A percentile compares a stretch with the other conserved stretches of the same genome.
phyloP scores from a whole-genome alignment of 2,113 vertebrate genomes.

The Lagopus muta region DNA sequence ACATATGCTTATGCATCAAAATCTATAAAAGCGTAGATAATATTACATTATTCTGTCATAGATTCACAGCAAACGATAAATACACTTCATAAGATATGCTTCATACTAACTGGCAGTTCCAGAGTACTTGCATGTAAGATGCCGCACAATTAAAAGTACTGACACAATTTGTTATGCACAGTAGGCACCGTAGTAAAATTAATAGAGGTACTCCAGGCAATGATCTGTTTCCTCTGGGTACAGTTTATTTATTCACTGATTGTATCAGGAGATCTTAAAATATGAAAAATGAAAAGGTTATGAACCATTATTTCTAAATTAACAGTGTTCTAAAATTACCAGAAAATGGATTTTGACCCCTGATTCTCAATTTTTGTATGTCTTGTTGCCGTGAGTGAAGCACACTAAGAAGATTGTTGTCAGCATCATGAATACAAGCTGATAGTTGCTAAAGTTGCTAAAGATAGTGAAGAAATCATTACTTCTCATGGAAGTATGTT shows the following conservation, averaged over 20 bases:
- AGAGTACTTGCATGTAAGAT: constrained; percentile 65
- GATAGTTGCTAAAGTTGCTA: neutral
- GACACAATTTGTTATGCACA: constrained; percentile 66
- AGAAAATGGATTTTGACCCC: constrained; percentile 7
- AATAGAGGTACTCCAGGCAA: constrained; percentile 79
- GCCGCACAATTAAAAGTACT: constrained; percentile 75
- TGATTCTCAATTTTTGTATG: neutral
- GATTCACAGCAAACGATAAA: constrained; percentile 54
- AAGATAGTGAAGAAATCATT: neutral
- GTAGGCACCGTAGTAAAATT: constrained; percentile 78
- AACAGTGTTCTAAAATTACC: constrained; percentile 30
- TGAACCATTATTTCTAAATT: constrained; percentile 62
- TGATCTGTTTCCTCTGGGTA: constrained; percentile 75
- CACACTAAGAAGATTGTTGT: neutral
- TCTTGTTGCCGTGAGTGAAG: neutral
- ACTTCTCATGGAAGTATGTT: neutral
- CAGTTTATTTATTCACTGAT: constrained; percentile 73
- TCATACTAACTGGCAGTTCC: constrained; percentile 70
- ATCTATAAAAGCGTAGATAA: constrained; percentile 1
- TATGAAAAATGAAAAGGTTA: constrained; percentile 70
- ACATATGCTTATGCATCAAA: constrained; percentile 26
- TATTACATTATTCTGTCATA: constrained; percentile 36
- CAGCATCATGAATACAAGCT: neutral
- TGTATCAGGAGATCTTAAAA: constrained; percentile 68
- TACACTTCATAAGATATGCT: constrained; percentile 56